Evolutionary conservation across 2,888 invertebrate species (phyloP), one percentile per base, ranked within the genome.

Genomic region (Amiota communis): DNA sequence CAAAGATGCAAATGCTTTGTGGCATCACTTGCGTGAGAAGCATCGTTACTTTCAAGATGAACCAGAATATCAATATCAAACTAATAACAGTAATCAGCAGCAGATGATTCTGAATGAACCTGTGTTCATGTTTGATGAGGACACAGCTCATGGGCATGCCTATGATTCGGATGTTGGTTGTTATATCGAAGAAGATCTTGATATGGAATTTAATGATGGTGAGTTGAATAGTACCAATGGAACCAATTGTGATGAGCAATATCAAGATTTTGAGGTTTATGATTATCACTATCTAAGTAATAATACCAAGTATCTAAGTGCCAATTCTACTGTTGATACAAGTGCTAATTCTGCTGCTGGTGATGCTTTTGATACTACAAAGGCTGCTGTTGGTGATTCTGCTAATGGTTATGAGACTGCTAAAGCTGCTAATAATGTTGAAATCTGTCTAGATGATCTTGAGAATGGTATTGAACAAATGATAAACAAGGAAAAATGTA

Each of bases 41-140:
- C 67, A 67, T 67, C 49, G 46, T 8, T 67, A 67, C 67, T 67
- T 67, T 67, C 67, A 67, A 23, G 23, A 1, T 11, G 67, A 49
- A 20, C 61, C 2, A n/a, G 53, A 53, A n/a, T n/a, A 53, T n/a
- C 53, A 53, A 8, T 46, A 63, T 12, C 63, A 36, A 13, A 23
- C 6, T 36, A 15, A 63, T 8, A 8, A 46, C 13, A 13, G 13
- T 4, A 12, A 6, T 53, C 13, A 53, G 6, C 6, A 23, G 10
- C n/a, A n/a, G 12, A 36, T 12, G 6, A 61, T 61, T 59, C 2
- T 23, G n/a, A 12, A n/a, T 36, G 63, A 63, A 63, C 6, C 12
- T 23, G 46, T 46, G 63, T 13, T 63, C 1, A 36, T 63, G 46
- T 63, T 53, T 53, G 53, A 12, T n/a, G 53, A 6, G 6, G 36